Conservation (phyloP, 2,113 vertebrate species). For the Ceuthmochares aereus region DNA sequence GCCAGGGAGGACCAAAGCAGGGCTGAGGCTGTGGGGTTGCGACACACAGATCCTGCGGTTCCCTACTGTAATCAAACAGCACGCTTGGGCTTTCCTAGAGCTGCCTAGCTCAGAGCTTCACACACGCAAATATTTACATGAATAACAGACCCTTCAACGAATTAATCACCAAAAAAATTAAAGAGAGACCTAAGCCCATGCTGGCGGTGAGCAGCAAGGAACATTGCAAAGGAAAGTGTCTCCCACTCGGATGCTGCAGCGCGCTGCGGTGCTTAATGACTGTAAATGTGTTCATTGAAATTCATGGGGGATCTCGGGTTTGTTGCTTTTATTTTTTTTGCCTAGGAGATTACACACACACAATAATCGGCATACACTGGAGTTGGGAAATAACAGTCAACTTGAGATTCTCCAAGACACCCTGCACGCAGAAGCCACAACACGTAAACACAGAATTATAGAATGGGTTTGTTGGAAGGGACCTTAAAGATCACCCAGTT, state of each 20-base stretch:
- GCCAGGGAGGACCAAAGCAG: neutral
- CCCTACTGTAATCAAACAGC: neutral
- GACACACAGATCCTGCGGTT: fast-evolving
- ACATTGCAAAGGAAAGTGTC: slow-evolving; percentile 39
- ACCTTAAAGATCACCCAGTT: too few species aligned
- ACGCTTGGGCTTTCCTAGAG: neutral
- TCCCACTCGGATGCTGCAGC: slow-evolving; percentile 14
- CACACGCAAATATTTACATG: slow-evolving; percentile 46
- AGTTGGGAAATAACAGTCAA: slow-evolving; percentile 10
- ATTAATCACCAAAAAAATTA: slow-evolving; percentile 25
- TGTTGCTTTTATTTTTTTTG: neutral
- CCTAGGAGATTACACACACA: neutral
- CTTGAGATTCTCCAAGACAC: neutral
- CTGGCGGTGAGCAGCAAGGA: slow-evolving; percentile 32
- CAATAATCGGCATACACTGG: neutral
- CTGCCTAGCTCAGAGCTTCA: neutral
- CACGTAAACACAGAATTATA: neutral
- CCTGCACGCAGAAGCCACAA: neutral
- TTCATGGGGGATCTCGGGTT: slow-evolving; percentile 48
- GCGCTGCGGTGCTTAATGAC: slow-evolving; percentile 54
- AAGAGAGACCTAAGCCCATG: slow-evolving; percentile 36
- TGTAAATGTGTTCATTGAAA: slow-evolving; percentile 66
- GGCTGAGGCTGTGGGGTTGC: neutral
- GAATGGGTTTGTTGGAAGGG: too few species aligned
- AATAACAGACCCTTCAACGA: neutral